Percentiles rank a stretch among this genome's conserved stretches.
These are phyloP conservation scores for Enteromius anoplus DNA, from an alignment of 2,797 vertebrate genomes.

Conservation along the genomic window DNA sequence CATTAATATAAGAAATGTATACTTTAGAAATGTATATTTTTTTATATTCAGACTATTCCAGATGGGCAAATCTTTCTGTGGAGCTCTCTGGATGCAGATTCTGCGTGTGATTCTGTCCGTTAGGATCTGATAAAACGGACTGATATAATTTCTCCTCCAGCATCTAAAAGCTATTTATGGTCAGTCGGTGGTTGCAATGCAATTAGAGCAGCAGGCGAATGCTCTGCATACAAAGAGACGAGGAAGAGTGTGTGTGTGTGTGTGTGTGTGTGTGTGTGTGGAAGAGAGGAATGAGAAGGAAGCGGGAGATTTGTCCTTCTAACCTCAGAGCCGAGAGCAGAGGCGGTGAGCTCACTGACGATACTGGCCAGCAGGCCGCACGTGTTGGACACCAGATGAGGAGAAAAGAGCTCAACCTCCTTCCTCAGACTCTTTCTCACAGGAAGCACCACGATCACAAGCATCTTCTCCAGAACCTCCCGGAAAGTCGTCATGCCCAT, in stretches of 20 bases:
- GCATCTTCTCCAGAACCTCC: conserved; percentile 97
- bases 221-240: conserved; percentile 21
- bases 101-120: not conserved
- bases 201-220: conserved; percentile 35
- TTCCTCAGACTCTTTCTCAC: conserved; percentile 95
- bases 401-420: conserved; percentile 95
- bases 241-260: not conserved
- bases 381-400: conserved; percentile 96
- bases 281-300: not conserved
- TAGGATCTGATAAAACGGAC: conserved; percentile 23
- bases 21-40: not conserved
- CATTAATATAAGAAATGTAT: not conserved
- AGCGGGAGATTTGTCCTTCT: not conserved
- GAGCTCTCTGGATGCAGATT: not conserved
- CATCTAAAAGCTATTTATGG: conserved; percentile 49
- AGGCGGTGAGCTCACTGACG: conserved; percentile 96
- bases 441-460: conserved; percentile 96
- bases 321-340: conserved; percentile 97
- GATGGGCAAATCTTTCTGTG: not conserved
- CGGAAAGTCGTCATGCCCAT: conserved; percentile 98
- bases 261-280: not conserved
- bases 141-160: conserved; percentile 24
- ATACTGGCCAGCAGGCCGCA: conserved; percentile 96
- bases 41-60: too few species aligned
- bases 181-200: conserved; percentile 39